phyloP scores from a whole-genome alignment of 2,113 vertebrate species.

The Protobothrops mucrosquamatus region DNA sequence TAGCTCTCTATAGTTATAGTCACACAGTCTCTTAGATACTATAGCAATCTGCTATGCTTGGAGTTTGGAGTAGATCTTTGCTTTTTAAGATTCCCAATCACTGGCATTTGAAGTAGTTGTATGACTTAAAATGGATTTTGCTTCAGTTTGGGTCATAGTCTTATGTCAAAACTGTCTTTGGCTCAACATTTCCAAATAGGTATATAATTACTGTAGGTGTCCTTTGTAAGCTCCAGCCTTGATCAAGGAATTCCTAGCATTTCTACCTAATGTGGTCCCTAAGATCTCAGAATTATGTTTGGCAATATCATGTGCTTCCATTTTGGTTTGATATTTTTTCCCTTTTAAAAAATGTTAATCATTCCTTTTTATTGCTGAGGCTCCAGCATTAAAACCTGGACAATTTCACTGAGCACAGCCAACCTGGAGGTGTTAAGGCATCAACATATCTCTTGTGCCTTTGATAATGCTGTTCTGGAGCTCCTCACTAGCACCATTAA shows the following conservation, averaged over 20 bases:
- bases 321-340: neutral
- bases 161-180: neutral
- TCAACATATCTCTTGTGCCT: accelerated
- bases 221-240: neutral
- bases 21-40: neutral
- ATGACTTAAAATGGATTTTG: neutral
- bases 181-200: neutral
- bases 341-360: neutral
- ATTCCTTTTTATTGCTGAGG: neutral
- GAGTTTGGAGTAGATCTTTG: neutral
- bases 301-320: neutral
- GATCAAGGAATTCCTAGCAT: neutral
- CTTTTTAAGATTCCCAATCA: neutral
- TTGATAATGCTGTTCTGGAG: neutral
- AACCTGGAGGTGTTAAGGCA: slow-evolving; percentile 9
- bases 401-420: neutral
- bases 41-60: neutral
- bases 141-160: neutral
- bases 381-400: neutral
- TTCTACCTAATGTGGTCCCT: neutral
- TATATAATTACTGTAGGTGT: neutral
- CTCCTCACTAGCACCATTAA: neutral
- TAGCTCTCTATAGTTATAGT: neutral
- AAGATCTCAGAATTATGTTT: neutral
- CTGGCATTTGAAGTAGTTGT: neutral